Evolutionary conservation across 1,140 invertebrate species (phyloP).

Genomic region (Bombus cullumanus): DNA sequence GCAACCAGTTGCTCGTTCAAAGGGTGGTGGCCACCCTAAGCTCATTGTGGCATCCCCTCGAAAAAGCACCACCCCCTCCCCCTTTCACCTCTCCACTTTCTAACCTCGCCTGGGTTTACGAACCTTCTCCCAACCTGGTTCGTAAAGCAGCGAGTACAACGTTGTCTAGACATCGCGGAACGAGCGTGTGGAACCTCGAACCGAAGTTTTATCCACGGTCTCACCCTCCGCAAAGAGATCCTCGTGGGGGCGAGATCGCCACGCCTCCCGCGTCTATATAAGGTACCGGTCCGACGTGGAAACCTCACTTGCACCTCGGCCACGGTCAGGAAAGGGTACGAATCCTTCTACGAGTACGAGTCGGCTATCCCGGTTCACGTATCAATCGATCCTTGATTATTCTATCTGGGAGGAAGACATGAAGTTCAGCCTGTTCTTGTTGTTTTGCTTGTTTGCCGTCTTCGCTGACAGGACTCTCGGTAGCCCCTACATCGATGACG

Average conservation of each 20-base stretch:
- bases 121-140: not conserved
- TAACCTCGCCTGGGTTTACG: not conserved
- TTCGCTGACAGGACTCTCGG: slow-evolving; percentile 63
- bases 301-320: slow-evolving; percentile 72
- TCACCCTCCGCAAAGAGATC: slow-evolving; percentile 51
- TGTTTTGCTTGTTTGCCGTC: slow-evolving; percentile 64
- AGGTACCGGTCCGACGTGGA: slow-evolving; percentile 59
- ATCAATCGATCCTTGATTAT: not conserved
- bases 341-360: slow-evolving; percentile 17
- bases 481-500: slow-evolving; percentile 73
- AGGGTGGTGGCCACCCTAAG: slow-evolving; percentile 1
- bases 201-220: slow-evolving; percentile 44
- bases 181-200: slow-evolving; percentile 20
- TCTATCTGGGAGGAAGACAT: slow-evolving; percentile 36
- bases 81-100: not conserved
- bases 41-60: not conserved
- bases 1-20: slow-evolving; percentile 72
- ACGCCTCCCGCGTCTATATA: slow-evolving; percentile 78
- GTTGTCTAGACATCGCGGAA: slow-evolving; percentile 21
- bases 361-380: slow-evolving; percentile 13
- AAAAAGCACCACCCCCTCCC: slow-evolving; percentile 1
- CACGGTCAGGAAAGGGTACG: slow-evolving; percentile 42
- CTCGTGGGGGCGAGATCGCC: slow-evolving; percentile 67
- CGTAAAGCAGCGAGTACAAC: not conserved
- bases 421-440: slow-evolving; percentile 69